Conservation (phyloP, 2,888 invertebrate genomes). For the Tuberolachnus salignus region DNA sequence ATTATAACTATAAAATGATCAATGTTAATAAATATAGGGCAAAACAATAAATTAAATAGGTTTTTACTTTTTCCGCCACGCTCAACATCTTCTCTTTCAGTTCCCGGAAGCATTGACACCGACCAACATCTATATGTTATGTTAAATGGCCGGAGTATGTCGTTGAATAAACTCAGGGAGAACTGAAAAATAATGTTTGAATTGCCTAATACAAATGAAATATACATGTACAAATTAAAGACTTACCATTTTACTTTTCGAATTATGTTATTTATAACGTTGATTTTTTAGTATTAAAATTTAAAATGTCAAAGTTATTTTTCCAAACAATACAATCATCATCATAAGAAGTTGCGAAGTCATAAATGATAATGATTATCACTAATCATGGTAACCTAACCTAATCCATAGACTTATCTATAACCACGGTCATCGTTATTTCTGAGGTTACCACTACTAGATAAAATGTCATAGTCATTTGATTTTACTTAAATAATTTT, state of each 20-base stretch:
- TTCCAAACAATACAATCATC: neutral
- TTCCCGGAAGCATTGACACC: slow-evolving; percentile 92
- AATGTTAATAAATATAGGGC: neutral
- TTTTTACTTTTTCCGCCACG: slow-evolving; percentile 91
- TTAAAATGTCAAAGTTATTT: neutral
- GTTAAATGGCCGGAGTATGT: slow-evolving; percentile 79
- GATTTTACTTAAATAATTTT: too few species aligned
- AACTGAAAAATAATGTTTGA: slow-evolving; percentile 72
- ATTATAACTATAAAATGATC: slow-evolving; percentile 72
- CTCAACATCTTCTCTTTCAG: slow-evolving; percentile 92
- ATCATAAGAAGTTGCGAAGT: slow-evolving; percentile 1
- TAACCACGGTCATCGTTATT: too few species aligned
- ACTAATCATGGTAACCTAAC: neutral
- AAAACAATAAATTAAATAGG: neutral
- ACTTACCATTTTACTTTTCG: slow-evolving; percentile 6
- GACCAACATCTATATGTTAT: slow-evolving; percentile 82
- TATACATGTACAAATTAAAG: neutral
- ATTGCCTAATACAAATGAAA: neutral
- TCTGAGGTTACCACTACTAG: too few species aligned
- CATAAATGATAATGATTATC: neutral
- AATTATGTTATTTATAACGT: too few species aligned
- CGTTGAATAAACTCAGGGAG: slow-evolving; percentile 87
- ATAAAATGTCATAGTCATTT: too few species aligned
- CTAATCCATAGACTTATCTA: too few species aligned
- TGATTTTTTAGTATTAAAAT: too few species aligned